Base-by-base conservation (phyloP, 2,888 invertebrate genomes). In the Clistopyga incitator region DNA sequence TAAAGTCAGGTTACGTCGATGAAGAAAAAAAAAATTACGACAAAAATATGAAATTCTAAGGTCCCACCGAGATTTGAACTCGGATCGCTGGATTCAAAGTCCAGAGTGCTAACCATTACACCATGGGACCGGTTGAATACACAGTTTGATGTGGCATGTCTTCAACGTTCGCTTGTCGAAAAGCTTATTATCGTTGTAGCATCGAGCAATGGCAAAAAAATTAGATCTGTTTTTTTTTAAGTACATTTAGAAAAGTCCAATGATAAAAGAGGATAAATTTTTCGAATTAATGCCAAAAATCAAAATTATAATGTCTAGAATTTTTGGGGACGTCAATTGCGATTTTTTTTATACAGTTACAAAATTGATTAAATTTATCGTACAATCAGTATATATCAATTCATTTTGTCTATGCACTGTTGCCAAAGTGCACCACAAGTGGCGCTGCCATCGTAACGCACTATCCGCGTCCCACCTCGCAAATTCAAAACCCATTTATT, bases 31-130 rank as follows among this genome's bases (percentile, higher is more conserved):
- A 86, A 86, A 89, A 90, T 45, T 1, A 1, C 29, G 18, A n/a
- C 67, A 78, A 76, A 82, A 75, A 82, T 29, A 61, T 45, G 3
- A 6, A 3, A 6, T n/a, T 15, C 0, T 15, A 50, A 90, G 96
- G 95, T 95, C 94, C 95, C 95, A 96, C 96, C 95, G 96, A 96
- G 96, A 96, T 95, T 96, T 95, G 96, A 96, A 96, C 96, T 96
- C 95, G 95, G 96, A 96, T 96, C 95, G 95, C 95, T 96, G 95
- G 96, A 96, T 96, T 96, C 95, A 96, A 95, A 96, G 96, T 96
- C 96, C 96, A 96, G 95, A 96, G 96, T 96, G 96, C 96, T 96
- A 95, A 96, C 96, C 96, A 95, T 96, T 96, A 96, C 95, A 95
- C 95, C 95, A 95, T 95, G 95, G 95, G 94, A 95, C 95, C 95